Evolutionary conservation across 2,797 vertebrate species (phyloP).

Genomic region (Gymnothorax reevesii): DNA sequence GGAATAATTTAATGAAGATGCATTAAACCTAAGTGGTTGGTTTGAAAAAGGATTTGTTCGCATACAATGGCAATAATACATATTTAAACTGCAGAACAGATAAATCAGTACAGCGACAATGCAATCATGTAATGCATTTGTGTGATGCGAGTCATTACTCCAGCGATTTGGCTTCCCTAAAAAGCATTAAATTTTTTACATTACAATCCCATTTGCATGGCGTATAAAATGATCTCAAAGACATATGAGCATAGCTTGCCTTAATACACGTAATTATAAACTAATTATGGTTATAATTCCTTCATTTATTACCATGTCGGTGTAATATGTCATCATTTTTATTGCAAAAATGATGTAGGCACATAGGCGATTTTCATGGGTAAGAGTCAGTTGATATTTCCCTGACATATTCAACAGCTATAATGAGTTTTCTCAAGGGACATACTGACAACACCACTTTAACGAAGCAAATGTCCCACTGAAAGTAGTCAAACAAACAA

Average conservation of each 20-base stretch:
- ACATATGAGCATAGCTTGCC: not conserved
- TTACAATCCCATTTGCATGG: not conserved
- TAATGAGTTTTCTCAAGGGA: conserved; percentile 6
- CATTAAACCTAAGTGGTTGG: not conserved
- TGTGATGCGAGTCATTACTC: not conserved
- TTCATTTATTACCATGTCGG: not conserved
- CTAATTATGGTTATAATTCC: not conserved
- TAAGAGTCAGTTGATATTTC: not conserved
- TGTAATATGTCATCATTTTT: not conserved
- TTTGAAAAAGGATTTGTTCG: not conserved
- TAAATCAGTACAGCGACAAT: not conserved
- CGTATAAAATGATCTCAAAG: not conserved
- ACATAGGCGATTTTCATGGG: too few relatives aligned
- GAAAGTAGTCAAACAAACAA: not conserved
- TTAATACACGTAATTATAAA: not conserved
- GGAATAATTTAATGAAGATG: not conserved
- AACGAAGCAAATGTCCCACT: not conserved
- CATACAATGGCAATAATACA: not conserved
- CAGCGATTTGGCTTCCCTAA: not conserved
- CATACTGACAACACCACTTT: not conserved
- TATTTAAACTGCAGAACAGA: not conserved
- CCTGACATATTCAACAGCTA: not conserved
- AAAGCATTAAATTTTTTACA: not conserved
- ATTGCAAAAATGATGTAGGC: not conserved
- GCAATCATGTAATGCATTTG: not conserved